phyloP scores from a whole-genome alignment of 2,888 invertebrate genomes.

The Cryptocheilus praepositus region DNA sequence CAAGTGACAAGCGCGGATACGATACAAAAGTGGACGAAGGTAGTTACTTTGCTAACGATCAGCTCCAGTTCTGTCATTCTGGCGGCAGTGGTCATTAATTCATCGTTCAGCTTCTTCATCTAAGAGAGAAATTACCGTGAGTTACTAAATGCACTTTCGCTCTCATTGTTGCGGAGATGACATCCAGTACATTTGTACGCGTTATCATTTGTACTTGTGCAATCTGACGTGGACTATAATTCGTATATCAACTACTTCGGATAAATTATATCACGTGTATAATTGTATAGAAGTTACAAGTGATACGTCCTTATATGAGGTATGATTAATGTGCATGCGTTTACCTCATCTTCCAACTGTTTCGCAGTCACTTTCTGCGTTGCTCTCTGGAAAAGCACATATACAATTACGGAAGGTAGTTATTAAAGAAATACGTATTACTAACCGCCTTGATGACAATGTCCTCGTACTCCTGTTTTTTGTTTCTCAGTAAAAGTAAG shows the following conservation, averaged over 20 bases:
- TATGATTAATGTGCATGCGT: not conserved
- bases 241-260: no score
- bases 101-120: constrained; percentile 60
- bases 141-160: constrained; percentile 4
- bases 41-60: constrained; percentile 63
- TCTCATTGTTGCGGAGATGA: no score
- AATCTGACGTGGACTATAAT: no score
- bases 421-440: constrained; percentile 28
- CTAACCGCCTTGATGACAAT: constrained; percentile 66
- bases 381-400: constrained; percentile 54
- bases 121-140: constrained; percentile 27
- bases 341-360: constrained; percentile 65
- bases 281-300: not conserved
- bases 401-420: not conserved
- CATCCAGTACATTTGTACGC: not conserved
- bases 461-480: constrained; percentile 66
- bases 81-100: constrained; percentile 52
- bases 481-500: constrained; percentile 62
- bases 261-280: no score
- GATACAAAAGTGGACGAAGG: constrained; percentile 8
- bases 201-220: not conserved
- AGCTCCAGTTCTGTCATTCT: constrained; percentile 65
- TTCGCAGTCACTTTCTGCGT: constrained; percentile 58
- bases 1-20: not conserved
- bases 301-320: no score